Conservation (phyloP, 2,113 vertebrate genomes). For the Alaudala cheleensis region DNA sequence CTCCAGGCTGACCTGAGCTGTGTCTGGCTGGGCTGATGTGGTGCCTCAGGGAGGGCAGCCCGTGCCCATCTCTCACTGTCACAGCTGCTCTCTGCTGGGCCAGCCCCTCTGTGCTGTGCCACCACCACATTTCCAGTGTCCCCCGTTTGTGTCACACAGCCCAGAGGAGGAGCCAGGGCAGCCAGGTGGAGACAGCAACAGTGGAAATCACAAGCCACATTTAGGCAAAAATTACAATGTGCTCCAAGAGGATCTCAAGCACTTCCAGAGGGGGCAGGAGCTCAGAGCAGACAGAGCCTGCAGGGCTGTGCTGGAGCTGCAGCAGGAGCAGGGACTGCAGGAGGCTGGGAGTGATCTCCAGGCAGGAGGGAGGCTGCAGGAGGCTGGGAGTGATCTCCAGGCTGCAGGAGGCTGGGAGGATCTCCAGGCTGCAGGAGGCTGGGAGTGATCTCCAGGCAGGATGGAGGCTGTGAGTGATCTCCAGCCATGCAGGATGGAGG, state of each 20-base stretch:
- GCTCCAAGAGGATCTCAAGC: too few relatives aligned
- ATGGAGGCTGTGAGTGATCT: too few relatives aligned
- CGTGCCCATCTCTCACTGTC: not conserved
- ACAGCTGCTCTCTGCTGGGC: not conserved
- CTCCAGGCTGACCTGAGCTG: not conserved
- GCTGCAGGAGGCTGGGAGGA: too few relatives aligned
- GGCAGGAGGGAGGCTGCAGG: not conserved
- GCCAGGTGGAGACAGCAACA: not conserved
- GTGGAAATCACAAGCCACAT: not conserved
- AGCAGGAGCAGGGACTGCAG: not conserved
- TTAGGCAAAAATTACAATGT: not conserved
- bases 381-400: too few relatives aligned
- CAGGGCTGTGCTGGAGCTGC: not conserved
- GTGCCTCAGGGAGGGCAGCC: not conserved
- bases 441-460: too few relatives aligned
- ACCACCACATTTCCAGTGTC: rapidly evolving
- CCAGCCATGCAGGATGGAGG: not conserved
- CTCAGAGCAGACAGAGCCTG: not conserved
- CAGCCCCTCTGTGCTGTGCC: not conserved
- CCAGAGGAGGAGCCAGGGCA: not conserved
- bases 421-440: too few relatives aligned
- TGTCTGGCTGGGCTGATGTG: not conserved
- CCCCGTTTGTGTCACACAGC: too few relatives aligned
- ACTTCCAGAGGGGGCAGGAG: not conserved
- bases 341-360: not conserved